Conservation (phyloP, 2,888 invertebrate genomes). For the Molanna angustata region DNA sequence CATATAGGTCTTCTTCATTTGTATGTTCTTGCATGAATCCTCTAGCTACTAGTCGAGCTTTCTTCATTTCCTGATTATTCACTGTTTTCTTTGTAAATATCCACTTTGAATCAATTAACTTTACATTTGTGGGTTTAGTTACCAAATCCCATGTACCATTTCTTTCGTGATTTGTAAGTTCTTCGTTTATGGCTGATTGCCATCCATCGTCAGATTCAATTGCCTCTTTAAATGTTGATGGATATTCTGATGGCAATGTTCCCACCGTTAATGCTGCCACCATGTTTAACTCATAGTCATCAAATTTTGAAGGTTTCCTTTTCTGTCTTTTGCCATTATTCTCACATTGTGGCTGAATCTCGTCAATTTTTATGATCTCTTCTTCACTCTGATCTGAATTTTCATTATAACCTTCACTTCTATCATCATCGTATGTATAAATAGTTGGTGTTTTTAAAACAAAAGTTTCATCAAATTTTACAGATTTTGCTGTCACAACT, state of each 20-base stretch:
- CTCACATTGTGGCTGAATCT: too few species aligned
- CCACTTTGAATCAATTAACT: background rate
- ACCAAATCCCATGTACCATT: background rate
- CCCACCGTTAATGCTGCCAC: too few species aligned
- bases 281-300: slow-evolving; percentile 2
- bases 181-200: background rate
- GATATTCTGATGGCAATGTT: too few species aligned
- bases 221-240: too few species aligned
- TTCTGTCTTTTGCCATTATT: too few species aligned
- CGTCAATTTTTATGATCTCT: too few species aligned
- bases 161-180: background rate
- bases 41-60: slow-evolving; percentile 3
- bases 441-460: too few species aligned
- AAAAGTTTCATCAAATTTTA: background rate
- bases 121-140: background rate
- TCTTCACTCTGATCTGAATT: too few species aligned
- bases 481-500: background rate
- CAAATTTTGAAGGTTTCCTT: too few species aligned
- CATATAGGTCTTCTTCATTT: background rate
- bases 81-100: background rate
- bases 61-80: background rate
- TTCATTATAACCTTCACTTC: too few species aligned
- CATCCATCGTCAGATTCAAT: background rate
- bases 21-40: background rate
- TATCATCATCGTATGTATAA: too few species aligned